These are phyloP conservation scores for Cantharis flavilabris DNA, from an alignment of 2,888 invertebrate species.

Conservation along the genomic window DNA sequence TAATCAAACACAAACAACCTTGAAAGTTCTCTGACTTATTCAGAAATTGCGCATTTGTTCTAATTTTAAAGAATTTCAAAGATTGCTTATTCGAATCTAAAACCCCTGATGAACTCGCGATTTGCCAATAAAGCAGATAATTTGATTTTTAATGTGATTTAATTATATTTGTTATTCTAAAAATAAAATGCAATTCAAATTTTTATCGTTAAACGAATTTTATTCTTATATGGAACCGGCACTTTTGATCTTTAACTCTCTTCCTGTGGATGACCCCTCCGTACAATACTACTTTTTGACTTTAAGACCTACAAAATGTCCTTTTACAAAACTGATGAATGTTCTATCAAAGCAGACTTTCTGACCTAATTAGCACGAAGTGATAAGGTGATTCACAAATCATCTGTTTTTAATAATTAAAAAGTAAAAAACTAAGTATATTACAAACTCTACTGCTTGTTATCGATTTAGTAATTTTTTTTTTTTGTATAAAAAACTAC, in stretches of 20 bases:
- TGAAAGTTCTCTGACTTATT: not conserved
- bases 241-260: not conserved
- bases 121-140: not conserved
- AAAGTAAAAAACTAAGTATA: not conserved
- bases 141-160: not conserved
- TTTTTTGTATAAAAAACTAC: not conserved
- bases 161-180: not conserved
- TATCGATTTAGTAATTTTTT: not conserved
- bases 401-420: not conserved
- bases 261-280: not conserved
- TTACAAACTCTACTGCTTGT: not conserved
- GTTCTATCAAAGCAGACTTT: not conserved
- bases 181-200: not conserved
- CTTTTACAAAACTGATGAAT: not conserved
- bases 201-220: not conserved
- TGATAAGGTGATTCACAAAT: not conserved
- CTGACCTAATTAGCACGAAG: not conserved
- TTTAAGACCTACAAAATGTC: not conserved
- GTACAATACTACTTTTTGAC: not conserved
- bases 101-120: not conserved
- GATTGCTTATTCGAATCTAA: not conserved
- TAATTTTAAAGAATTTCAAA: not conserved
- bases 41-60: not conserved
- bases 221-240: not conserved
- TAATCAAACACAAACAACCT: not conserved